Evolutionary conservation across 2,888 invertebrate genomes (phyloP).

Genomic region (Trissolcus brochymenae): DNA sequence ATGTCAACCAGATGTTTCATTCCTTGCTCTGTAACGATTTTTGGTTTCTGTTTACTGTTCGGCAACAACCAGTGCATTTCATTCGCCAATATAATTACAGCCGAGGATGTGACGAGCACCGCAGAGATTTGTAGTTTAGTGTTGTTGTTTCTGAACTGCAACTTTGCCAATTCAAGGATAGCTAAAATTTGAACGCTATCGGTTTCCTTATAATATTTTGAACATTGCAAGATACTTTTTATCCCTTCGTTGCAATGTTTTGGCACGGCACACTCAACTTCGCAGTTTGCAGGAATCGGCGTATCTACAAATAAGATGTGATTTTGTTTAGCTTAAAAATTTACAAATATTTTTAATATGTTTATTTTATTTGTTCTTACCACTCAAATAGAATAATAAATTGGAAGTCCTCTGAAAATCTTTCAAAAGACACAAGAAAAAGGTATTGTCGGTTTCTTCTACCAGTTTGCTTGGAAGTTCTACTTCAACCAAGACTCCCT

Average conservation of each 20-base stretch:
- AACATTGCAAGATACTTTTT: slow-evolving; percentile 65
- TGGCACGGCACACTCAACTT: slow-evolving; percentile 73
- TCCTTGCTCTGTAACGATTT: slow-evolving; percentile 75
- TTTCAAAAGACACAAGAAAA: slow-evolving; percentile 76
- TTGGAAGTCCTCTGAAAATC: slow-evolving; percentile 78
- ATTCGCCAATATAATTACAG: slow-evolving; percentile 76
- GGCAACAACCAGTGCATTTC: slow-evolving; percentile 77
- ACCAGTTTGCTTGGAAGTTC: slow-evolving; percentile 73
- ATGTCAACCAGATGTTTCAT: slow-evolving; percentile 79
- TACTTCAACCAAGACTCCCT: slow-evolving; percentile 77
- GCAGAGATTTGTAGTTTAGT: slow-evolving; percentile 64
- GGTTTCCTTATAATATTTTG: slow-evolving; percentile 69
- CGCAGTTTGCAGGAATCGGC: slow-evolving; percentile 75
- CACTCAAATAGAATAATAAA: slow-evolving; percentile 77
- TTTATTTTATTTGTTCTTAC: slow-evolving; percentile 63
- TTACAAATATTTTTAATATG: neutral
- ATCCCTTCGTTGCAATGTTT: slow-evolving; percentile 68
- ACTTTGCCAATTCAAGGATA: slow-evolving; percentile 75
- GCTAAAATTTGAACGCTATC: slow-evolving; percentile 74
- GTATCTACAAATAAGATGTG: slow-evolving; percentile 68
- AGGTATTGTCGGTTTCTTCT: slow-evolving; percentile 65
- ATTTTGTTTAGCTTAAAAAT: neutral
- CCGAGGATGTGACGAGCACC: slow-evolving; percentile 70
- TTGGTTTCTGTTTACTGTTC: slow-evolving; percentile 65
- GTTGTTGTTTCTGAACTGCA: slow-evolving; percentile 67